Evolutionary conservation across 2,113 vertebrate species (phyloP), one percentile per base, ranked within the genome.

Genomic region (Dipodomys stephensi): DNA sequence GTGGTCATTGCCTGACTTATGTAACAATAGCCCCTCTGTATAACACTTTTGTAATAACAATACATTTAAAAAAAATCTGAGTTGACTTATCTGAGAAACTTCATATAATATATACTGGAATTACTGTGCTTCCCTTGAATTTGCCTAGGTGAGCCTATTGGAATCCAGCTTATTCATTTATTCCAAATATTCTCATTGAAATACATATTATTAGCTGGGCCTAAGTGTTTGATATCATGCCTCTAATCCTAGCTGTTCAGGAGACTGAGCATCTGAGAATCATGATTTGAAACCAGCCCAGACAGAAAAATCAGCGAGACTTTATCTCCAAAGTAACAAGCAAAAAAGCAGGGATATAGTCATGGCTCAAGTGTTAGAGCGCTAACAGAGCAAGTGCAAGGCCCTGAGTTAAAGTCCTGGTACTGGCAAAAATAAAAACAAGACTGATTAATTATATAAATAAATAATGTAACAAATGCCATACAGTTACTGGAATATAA

Each of bases 91-190:
- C 74, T 76, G 22, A 53, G 73, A 91, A 69, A 6, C 74, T 81
- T 39, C 10, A 32, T 6, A 62, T 76, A 90, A 74, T 32, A 92
- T 65, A 71, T 28, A 20, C 9, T 49, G 22, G 22, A 10, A 44
- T 73, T 13, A 13, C 44, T 91, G 22, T 35, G 1, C 44, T 86
- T 85, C 32, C 69, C 4, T 89, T 80, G 23, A 13, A 77, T 82
- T 57, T 88, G 82, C 44, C 28, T 89, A 60, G 28, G 20, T 65
- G 23, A 32, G 5, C 6, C 57, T 92, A 49, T 46, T 73, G 49
- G 13, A 64, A 71, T 13, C 25, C 13, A 88, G 27, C 44, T 88
- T 80, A 81, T 94, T 88, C 32, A 88, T 74, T 80, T 83, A 44
- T 53, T 88, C 23, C 65, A 69, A 80, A 62, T n/a, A 7, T 53